Percentiles rank a stretch among this genome's conserved stretches.
These are phyloP conservation scores for Oryzias curvinotus DNA, from an alignment of 2,113 vertebrate genomes.

Conservation along the genomic window DNA sequence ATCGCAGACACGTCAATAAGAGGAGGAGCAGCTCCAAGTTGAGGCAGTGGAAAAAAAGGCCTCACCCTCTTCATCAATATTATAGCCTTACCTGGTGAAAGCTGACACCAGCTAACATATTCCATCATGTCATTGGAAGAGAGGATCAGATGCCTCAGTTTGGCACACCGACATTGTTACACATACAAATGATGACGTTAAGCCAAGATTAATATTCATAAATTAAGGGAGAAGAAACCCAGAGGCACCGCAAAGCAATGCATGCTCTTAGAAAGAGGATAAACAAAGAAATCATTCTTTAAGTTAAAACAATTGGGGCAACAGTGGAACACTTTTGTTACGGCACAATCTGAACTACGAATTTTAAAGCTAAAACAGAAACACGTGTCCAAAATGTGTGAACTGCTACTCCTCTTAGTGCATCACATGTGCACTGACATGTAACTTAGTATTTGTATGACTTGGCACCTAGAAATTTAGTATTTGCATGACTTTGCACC, in stretches of 20 bases:
- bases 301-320: no score
- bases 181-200: conserved; percentile 74
- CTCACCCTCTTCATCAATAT: conserved; percentile 81
- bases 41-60: conserved; percentile 76
- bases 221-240: conserved; percentile 36
- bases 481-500: no score
- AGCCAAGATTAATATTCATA: conserved; percentile 73
- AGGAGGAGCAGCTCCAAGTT: conserved; percentile 36
- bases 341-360: no score
- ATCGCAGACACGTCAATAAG: conserved; percentile 49
- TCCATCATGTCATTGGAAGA: conserved; percentile 81
- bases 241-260: conserved; percentile 38
- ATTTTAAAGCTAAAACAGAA: no score
- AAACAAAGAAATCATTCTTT: no score
- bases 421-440: no score
- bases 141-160: conserved; percentile 72
- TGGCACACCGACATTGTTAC: conserved; percentile 81
- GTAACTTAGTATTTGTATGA: no score
- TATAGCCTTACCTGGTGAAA: conserved; percentile 78
- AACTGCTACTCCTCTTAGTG: no score
- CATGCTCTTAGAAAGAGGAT: conserved; percentile 9
- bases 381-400: no score
- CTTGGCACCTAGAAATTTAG: no score
- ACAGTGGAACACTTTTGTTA: no score
- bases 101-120: conserved; percentile 77